Percentiles rank a stretch among this genome's conserved stretches.
Evolutionary conservation across 2,888 invertebrate species (phyloP).

Genomic region (Polylopha cassiicola): DNA sequence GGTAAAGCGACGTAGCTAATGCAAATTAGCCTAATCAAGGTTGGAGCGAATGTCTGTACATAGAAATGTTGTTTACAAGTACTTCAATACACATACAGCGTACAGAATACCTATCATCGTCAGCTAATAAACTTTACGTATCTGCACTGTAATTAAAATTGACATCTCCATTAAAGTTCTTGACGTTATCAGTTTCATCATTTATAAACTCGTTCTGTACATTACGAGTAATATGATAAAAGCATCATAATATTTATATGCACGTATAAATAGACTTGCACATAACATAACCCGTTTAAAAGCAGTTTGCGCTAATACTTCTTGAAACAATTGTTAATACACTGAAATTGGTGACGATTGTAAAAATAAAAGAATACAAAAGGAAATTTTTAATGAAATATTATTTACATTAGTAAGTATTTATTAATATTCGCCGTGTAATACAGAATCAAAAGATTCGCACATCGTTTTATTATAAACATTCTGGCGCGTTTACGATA

Average conservation of each 20-base stretch:
- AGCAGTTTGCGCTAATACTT: too few relatives aligned
- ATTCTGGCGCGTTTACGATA: constrained; percentile 21
- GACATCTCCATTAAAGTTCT: constrained; percentile 16
- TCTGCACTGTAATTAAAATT: constrained; percentile 18
- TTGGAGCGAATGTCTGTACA: constrained; percentile 31
- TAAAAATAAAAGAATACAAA: too few relatives aligned
- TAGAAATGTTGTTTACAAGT: constrained; percentile 17
- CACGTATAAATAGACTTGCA: too few relatives aligned
- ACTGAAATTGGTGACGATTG: too few relatives aligned
- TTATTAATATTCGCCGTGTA: too few relatives aligned
- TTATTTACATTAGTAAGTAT: too few relatives aligned
- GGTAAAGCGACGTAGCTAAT: constrained; percentile 30
- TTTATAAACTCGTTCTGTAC: constrained; percentile 16
- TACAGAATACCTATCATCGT: constrained; percentile 4
- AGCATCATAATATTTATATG: constrained; percentile 9
- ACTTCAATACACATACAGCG: constrained; percentile 1
- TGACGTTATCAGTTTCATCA: constrained; percentile 11
- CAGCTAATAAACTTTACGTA: constrained; percentile 17
- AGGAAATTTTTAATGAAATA: too few relatives aligned
- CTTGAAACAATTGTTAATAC: too few relatives aligned
- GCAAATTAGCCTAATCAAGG: constrained; percentile 42
- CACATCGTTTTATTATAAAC: constrained; percentile 15
- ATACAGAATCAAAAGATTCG: constrained; percentile 19
- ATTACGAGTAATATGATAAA: constrained; percentile 19
- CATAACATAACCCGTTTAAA: too few relatives aligned